These are phyloP conservation scores for Acleris laterana DNA, from an alignment of 2,888 invertebrate genomes.

Conservation along the genomic window DNA sequence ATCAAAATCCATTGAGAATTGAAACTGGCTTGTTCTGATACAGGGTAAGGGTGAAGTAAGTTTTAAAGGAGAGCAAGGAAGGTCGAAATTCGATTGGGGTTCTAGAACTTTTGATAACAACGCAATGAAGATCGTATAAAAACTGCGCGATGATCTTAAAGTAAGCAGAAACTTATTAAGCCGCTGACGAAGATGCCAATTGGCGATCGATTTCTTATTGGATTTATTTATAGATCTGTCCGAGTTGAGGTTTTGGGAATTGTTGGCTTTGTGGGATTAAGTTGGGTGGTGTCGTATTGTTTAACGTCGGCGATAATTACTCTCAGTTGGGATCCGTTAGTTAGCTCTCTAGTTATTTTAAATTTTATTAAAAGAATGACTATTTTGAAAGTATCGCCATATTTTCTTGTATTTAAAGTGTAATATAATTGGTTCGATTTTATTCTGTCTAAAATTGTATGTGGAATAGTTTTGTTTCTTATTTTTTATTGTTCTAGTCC, in stretches of 20 bases:
- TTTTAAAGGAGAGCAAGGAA: neutral
- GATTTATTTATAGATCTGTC: conserved; percentile 47
- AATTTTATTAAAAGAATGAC: too few relatives aligned
- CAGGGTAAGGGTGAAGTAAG: conserved; percentile 22
- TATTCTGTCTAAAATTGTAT: too few relatives aligned
- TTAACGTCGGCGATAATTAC: too few relatives aligned
- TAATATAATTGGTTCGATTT: too few relatives aligned
- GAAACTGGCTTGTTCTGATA: conserved; percentile 25
- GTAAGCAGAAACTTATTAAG: conserved; percentile 77
- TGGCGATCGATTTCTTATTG: conserved; percentile 61
- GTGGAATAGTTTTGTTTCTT: too few relatives aligned
- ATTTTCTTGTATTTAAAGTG: too few relatives aligned
- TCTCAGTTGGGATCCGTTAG: too few relatives aligned
- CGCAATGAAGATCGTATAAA: conserved; percentile 50
- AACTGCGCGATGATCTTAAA: conserved; percentile 70
- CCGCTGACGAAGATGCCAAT: conserved; percentile 73
- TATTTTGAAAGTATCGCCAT: too few relatives aligned
- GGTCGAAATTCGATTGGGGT: conserved; percentile 41
- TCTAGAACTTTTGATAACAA: conserved; percentile 33
- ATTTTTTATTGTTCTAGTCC: too few relatives aligned
- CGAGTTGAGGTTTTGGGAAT: conserved; percentile 48
- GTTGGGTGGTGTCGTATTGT: neutral
- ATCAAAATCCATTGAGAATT: conserved; percentile 31
- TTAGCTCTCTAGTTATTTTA: too few relatives aligned
- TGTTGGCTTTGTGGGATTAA: conserved; percentile 15